Conservation (phyloP, 2,113 vertebrate species). For the Mobula birostris region DNA sequence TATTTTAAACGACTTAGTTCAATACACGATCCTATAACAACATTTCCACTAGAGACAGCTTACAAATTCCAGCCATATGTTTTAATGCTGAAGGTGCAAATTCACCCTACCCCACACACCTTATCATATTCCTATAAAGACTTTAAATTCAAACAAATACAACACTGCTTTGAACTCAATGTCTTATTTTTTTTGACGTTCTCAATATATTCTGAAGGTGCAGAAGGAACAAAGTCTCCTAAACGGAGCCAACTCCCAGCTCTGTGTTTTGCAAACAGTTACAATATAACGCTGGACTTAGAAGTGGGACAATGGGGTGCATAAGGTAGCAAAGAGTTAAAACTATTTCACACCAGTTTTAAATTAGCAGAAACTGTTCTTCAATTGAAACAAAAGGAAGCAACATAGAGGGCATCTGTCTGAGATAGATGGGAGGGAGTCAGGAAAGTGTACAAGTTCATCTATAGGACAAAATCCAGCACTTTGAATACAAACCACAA, state of each 20-base stretch:
- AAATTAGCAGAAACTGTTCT: conserved; percentile 21
- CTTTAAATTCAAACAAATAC: conserved; percentile 1
- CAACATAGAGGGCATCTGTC: conserved; percentile 15
- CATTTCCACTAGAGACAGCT: conserved; percentile 8
- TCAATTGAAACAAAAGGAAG: conserved; percentile 10
- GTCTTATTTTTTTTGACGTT: not conserved
- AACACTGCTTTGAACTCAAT: not conserved
- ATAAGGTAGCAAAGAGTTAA: not conserved
- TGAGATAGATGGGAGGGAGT: conserved; percentile 2
- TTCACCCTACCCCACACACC: not conserved
- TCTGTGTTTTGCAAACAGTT: not conserved
- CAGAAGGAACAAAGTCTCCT: not conserved
- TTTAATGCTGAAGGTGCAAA: conserved; percentile 4
- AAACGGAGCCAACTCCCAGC: not conserved
- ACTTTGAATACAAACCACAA: conserved; percentile 34
- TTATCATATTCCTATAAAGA: not conserved
- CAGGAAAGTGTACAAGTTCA: conserved; percentile 32
- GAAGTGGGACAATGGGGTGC: not conserved
- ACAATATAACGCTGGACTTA: no score
- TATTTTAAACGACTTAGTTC: conserved; percentile 8
- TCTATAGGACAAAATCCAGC: conserved; percentile 12
- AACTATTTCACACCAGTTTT: conserved; percentile 22
- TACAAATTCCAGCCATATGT: conserved; percentile 12
- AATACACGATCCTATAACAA: not conserved
- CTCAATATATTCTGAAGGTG: not conserved